Evolutionary conservation across 2,888 invertebrate species (phyloP).

Genomic region (Conus canariensis): DNA sequence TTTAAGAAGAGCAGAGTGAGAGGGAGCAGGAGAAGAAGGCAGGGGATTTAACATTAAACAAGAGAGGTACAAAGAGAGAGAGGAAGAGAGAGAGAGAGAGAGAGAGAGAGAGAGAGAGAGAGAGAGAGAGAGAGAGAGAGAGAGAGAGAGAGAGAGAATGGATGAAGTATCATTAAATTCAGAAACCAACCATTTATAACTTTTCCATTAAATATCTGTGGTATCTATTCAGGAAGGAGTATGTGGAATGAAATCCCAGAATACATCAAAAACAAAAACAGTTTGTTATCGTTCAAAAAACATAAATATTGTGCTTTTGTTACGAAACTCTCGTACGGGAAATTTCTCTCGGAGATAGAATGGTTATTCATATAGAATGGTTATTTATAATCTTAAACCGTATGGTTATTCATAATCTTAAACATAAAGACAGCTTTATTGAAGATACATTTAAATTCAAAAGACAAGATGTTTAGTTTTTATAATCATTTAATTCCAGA

Average conservation of each 20-base stretch:
- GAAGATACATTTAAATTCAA: too few species aligned
- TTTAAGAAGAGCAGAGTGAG: too few species aligned
- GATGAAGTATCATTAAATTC: background rate
- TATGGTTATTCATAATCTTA: too few species aligned
- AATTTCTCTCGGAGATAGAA: too few species aligned
- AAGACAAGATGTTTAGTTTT: too few species aligned
- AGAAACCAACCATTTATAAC: background rate
- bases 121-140: background rate
- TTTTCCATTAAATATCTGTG: background rate
- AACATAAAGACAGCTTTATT: too few species aligned
- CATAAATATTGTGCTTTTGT: too few species aligned
- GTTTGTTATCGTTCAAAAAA: background rate
- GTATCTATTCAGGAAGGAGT: background rate
- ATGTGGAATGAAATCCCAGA: background rate
- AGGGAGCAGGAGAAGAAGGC: background rate
- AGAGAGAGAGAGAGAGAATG: background rate
- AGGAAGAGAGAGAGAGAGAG: slow-evolving; percentile 6
- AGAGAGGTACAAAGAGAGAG: background rate
- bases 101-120: slow-evolving; percentile 4
- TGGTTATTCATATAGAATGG: background rate
- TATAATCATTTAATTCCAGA: too few species aligned
- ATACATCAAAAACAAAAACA: background rate
- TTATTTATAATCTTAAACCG: background rate
- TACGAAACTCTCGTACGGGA: too few species aligned
- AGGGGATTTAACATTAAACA: background rate